phyloP scores from a whole-genome alignment of 1,140 invertebrate genomes.

The Cotesia vestalis region DNA sequence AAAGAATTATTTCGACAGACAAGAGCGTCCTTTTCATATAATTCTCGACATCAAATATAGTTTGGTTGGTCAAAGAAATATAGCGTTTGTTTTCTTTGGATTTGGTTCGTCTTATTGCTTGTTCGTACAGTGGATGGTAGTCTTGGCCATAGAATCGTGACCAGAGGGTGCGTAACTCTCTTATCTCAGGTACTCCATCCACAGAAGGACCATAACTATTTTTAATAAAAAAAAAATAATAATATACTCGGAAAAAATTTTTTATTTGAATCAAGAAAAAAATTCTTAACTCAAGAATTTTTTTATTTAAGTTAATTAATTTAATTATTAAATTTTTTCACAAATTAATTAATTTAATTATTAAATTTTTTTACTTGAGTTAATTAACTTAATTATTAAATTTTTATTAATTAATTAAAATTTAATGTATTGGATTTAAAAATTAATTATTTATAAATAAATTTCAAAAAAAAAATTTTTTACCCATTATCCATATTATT shows the following conservation, averaged over 20 bases:
- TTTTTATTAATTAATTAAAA: too few relatives aligned
- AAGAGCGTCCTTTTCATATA: constrained; percentile 62
- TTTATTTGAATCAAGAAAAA: too few relatives aligned
- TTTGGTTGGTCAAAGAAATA: constrained; percentile 46
- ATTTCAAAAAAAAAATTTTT: constrained; percentile 13
- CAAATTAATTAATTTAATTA: too few relatives aligned
- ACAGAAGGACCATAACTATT: constrained; percentile 42
- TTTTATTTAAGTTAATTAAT: neutral
- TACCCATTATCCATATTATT: constrained; percentile 66
- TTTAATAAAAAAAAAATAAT: constrained; percentile 7
- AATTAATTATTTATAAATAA: neutral
- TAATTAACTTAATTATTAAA: too few relatives aligned
- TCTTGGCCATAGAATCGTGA: constrained; percentile 57
- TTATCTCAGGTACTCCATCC: constrained; percentile 41
- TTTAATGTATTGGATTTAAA: too few relatives aligned
- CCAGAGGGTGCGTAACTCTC: constrained; percentile 54
- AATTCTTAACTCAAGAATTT: neutral
- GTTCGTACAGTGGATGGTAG: constrained; percentile 56
- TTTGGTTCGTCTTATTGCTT: constrained; percentile 47
- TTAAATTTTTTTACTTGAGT: too few relatives aligned
- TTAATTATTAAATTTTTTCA: too few relatives aligned
- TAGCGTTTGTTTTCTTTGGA: constrained; percentile 55
- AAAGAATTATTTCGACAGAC: constrained; percentile 61
- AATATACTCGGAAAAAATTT: too few relatives aligned
- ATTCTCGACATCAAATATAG: constrained; percentile 59